Base-by-base conservation (phyloP, 1,140 invertebrate genomes). In the Eubasilissa regina region DNA sequence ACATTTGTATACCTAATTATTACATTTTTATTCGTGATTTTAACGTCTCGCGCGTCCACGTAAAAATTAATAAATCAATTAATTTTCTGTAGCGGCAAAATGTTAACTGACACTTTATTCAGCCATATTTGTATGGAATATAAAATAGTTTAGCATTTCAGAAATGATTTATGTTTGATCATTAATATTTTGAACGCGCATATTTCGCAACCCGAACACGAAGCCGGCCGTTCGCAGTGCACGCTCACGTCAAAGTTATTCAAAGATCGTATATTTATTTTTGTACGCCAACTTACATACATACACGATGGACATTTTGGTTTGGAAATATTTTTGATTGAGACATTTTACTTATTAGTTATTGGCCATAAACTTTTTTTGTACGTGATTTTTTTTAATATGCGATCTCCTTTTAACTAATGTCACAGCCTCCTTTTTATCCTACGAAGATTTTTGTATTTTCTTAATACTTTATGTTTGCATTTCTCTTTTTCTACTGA, bases 351-450 rank as follows among this genome's bases (percentile, higher is more conserved):
- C 80, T 79, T 82, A 82, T 70, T 43, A 75, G 55, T 60, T 81
- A 79, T 78, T 80, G 78, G 75, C 81, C 74, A 74, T 80, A 70
- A 66, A 77, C 60, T 70, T 82, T 70, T 82, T 78, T 80, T 83
- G 77, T 83, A 83, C 81, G 77, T 80, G 81, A 72, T 77, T 79
- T 79, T 77, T 79, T 79, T 80, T 43, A 75, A 79, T 75, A 78
- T 76, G 81, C 79, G 78, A 80, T 80, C 81, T 83, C 81, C 81
- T 83, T 82, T 82, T 81, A 81, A 78, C 81, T 80, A 78, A 80
- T 79, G 79, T 83, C 81, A 83, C 81, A 83, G 81, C 81, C 81
- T 80, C 73, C 80, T 60, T 83, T 80, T 80, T 83, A 83, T 79
- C 81, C 81, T 83, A 83, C 74, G 68, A 75, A 83, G 79, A 83